A percentile compares a stretch with the other conserved stretches of the same genome.
Conservation (phyloP, 1,140 invertebrate species). For the Mya arenaria region DNA sequence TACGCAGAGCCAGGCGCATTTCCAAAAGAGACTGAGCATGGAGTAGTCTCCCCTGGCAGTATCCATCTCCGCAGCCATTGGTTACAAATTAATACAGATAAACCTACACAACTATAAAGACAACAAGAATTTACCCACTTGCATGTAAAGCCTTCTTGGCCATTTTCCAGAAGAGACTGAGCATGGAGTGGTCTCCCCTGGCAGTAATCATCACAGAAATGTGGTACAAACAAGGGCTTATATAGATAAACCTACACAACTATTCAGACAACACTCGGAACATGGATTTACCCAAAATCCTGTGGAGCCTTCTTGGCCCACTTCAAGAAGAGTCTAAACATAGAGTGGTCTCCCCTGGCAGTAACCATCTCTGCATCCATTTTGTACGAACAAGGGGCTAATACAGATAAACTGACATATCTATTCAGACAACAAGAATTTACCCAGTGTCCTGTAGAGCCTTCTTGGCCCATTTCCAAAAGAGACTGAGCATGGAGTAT, state of each 20-base stretch:
- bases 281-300: not conserved
- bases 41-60: not conserved
- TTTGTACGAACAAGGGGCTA: not conserved
- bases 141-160: not conserved
- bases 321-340: not conserved
- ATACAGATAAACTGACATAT: no score
- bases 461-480: slow-evolving; percentile 51
- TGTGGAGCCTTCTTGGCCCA: not conserved
- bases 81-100: not conserved
- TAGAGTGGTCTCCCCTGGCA: not conserved
- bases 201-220: slow-evolving; percentile 2
- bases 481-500: slow-evolving; percentile 25
- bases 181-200: slow-evolving; percentile 5
- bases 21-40: not conserved
- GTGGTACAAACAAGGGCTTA: slow-evolving; percentile 14
- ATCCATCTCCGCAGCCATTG: not conserved
- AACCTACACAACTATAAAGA: not conserved
- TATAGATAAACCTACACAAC: no score
- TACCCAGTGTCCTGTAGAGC: not conserved
- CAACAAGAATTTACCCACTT: not conserved
- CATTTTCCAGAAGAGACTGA: slow-evolving; percentile 50
- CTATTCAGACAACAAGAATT: not conserved
- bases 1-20: no score
- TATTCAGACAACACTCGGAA: no score
- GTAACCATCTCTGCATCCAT: not conserved